These are phyloP conservation scores for Danio kyathit DNA, from an alignment of 2,797 vertebrate genomes.

Conservation along the genomic window DNA sequence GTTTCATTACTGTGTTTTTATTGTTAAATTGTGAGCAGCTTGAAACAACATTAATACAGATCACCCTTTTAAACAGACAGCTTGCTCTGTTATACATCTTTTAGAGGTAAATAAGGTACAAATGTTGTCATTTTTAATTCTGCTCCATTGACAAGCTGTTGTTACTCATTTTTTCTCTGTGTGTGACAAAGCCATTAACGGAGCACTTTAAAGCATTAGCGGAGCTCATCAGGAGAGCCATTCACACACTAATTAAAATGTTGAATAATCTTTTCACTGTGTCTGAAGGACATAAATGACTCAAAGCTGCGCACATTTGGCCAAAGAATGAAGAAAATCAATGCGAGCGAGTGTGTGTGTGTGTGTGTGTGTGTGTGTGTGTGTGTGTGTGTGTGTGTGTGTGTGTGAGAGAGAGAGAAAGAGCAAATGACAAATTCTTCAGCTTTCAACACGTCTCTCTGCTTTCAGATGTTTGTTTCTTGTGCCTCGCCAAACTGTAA, in stretches of 20 bases:
- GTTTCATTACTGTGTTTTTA: too few relatives aligned
- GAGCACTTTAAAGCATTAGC: conserved; percentile 83
- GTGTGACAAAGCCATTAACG: conserved; percentile 75
- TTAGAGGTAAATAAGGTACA: too few relatives aligned
- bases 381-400: conserved; percentile 56
- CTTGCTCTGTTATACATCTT: too few relatives aligned
- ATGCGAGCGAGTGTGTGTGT: conserved; percentile 77
- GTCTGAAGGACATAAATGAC: conserved; percentile 93
- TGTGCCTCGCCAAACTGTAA: conserved; percentile 65
- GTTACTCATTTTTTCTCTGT: not conserved
- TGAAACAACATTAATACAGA: too few relatives aligned
- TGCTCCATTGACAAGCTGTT: too few relatives aligned
- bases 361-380: too few relatives aligned
- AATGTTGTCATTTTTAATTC: too few relatives aligned
- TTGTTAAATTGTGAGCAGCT: too few relatives aligned
- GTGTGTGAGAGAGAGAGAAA: conserved; percentile 52
- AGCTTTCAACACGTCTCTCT: conserved; percentile 92
- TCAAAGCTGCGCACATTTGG: conserved; percentile 79
- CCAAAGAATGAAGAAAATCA: conserved; percentile 77
- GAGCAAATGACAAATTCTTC: conserved; percentile 91
- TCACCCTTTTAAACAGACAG: too few relatives aligned
- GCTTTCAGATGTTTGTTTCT: conserved; percentile 54
- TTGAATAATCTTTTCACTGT: conserved; percentile 98
- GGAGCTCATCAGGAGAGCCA: conserved; percentile 88
- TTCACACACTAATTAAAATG: conserved; percentile 99